These are phyloP conservation scores for Drosophila peninsularis DNA, from an alignment of 2,888 invertebrate genomes.

Conservation along the genomic window DNA sequence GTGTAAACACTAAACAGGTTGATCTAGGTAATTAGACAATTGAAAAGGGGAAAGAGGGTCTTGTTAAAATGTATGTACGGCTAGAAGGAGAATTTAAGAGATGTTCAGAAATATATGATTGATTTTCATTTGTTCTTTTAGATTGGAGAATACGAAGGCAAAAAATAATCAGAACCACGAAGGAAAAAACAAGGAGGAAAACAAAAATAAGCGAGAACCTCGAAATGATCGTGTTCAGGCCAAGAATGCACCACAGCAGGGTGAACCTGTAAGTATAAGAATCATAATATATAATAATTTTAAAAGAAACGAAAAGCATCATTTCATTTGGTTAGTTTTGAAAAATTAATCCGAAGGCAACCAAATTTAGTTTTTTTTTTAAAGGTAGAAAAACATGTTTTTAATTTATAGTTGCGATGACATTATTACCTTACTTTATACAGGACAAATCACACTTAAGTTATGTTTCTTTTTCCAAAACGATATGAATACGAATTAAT, in stretches of 20 bases:
- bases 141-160: slow-evolving; percentile 52
- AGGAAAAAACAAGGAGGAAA: slow-evolving; percentile 75
- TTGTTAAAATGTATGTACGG: no score
- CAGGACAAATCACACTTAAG: neutral
- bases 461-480: neutral
- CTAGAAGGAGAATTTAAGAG: no score
- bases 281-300: neutral
- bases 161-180: slow-evolving; percentile 47
- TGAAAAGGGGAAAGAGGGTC: no score
- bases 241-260: slow-evolving; percentile 89
- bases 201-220: slow-evolving; percentile 83
- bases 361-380: neutral
- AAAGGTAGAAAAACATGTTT: neutral
- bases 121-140: slow-evolving; percentile 25
- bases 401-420: neutral
- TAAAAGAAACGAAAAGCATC: neutral
- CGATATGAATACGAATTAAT: neutral
- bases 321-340: neutral
- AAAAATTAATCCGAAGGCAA: neutral
- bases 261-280: slow-evolving; percentile 87
- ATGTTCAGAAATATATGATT: no score
- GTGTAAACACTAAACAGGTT: no score
- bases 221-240: slow-evolving; percentile 86
- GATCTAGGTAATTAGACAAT: no score
- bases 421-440: neutral